Conservation (phyloP, 2,113 vertebrate species). For the Sminthopsis crassicaudata region DNA sequence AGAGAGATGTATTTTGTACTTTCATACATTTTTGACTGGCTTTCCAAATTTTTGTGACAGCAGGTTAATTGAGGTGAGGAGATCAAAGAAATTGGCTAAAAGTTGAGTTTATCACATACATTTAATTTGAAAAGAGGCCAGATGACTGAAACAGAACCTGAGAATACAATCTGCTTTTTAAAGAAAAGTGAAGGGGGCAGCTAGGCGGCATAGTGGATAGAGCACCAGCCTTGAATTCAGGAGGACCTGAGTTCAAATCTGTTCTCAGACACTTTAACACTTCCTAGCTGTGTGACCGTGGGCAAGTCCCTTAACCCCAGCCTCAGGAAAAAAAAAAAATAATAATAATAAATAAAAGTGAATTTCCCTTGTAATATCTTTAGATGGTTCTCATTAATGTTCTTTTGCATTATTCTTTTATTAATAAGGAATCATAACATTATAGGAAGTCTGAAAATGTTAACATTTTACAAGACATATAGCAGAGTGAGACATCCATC, state of each 20-base stretch:
- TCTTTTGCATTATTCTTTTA: not conserved
- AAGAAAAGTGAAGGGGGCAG: too few relatives aligned
- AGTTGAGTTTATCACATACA: not conserved
- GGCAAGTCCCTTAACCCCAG: too few relatives aligned
- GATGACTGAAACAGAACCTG: not conserved
- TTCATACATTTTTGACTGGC: not conserved
- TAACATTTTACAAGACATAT: not conserved
- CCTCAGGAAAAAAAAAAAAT: too few relatives aligned
- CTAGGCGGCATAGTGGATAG: too few relatives aligned
- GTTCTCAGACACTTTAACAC: too few relatives aligned
- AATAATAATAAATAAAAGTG: too few relatives aligned
- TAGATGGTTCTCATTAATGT: not conserved
- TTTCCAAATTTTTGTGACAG: not conserved
- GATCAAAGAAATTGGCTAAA: not conserved
- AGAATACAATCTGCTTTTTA: not conserved
- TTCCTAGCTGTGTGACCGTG: too few relatives aligned
- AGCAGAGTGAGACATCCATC: not conserved
- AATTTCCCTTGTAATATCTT: not conserved
- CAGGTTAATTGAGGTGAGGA: not conserved
- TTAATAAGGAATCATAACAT: not conserved
- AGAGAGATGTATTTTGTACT: not conserved
- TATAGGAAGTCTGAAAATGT: not conserved
- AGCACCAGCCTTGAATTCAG: too few relatives aligned
- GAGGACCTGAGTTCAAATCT: too few relatives aligned
- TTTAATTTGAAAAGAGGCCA: not conserved